Conservation (phyloP, 1,140 invertebrate genomes). For the Drosophila pseudoobscura region DNA sequence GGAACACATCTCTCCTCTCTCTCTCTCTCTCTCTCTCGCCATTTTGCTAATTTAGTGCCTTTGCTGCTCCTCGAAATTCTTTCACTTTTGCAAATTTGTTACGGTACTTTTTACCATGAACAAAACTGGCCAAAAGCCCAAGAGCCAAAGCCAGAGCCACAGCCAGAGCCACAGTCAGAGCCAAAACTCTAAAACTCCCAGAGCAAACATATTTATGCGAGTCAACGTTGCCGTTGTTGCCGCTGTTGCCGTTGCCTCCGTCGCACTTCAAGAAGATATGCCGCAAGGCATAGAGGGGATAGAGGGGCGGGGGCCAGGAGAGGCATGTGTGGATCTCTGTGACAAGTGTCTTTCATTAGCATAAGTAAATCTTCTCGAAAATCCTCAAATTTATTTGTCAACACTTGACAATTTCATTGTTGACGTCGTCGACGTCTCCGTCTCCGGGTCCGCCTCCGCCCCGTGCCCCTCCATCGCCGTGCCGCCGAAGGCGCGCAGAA, state of each 20-base stretch:
- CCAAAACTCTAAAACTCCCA: constrained; percentile 4
- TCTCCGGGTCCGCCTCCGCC: too few relatives aligned
- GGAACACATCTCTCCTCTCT: constrained; percentile 14
- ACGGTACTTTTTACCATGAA: constrained; percentile 68
- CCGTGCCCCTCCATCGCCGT: too few relatives aligned
- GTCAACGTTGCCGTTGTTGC: constrained; percentile 50
- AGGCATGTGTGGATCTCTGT: constrained; percentile 64
- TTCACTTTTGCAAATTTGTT: constrained; percentile 71
- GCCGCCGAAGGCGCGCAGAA: constrained; percentile 36
- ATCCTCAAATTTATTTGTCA: constrained; percentile 83
- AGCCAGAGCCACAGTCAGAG: neutral
- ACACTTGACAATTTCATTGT: constrained; percentile 83
- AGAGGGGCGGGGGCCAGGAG: neutral
- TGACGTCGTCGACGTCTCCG: constrained; percentile 40
- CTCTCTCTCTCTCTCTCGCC: neutral
- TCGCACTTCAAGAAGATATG: constrained; percentile 68
- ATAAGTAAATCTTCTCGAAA: constrained; percentile 78
- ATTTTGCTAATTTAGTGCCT: constrained; percentile 56
- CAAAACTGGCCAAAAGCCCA: constrained; percentile 20
- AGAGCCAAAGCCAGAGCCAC: neutral
- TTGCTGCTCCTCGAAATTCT: constrained; percentile 70
- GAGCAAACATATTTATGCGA: constrained; percentile 69
- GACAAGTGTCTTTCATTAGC: constrained; percentile 82
- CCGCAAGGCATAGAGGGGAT: constrained; percentile 28
- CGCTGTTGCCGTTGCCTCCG: neutral